Conservation (phyloP, 2,797 vertebrate species). For the Etheostoma nigrum region DNA sequence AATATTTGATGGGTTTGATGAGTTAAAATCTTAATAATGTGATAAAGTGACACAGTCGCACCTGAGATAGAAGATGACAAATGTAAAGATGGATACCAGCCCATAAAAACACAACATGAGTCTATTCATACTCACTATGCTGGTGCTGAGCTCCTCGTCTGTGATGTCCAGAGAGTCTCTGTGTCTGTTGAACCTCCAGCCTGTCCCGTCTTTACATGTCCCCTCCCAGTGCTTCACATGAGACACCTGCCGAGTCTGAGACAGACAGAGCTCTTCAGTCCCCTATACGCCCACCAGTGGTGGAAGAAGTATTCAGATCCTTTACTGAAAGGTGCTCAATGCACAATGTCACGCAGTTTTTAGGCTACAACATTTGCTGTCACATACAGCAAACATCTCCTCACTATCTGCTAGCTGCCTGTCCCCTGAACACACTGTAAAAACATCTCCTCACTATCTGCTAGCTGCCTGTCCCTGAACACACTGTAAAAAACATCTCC, state of each 20-base stretch:
- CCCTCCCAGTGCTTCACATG: constrained; percentile 86
- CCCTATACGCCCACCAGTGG: not conserved
- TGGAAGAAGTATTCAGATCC: too few species aligned
- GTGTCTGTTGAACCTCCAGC: constrained; percentile 81
- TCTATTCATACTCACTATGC: constrained; percentile 86
- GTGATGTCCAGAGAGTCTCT: constrained; percentile 88
- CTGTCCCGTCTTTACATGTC: constrained; percentile 78
- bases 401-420: too few species aligned
- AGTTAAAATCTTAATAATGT: not conserved
- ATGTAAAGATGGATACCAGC: not conserved
- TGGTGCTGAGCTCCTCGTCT: constrained; percentile 91
- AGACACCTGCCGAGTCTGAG: constrained; percentile 88
- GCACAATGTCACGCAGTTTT: too few species aligned
- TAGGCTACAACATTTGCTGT: too few species aligned
- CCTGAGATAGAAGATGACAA: not conserved
- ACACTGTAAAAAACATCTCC: too few species aligned
- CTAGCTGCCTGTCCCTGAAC: too few species aligned
- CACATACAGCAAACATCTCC: too few species aligned
- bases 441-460: too few species aligned
- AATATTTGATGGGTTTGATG: not conserved
- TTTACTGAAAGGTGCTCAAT: too few species aligned
- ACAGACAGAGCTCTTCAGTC: constrained; percentile 26
- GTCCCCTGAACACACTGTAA: too few species aligned
- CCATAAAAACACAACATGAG: not conserved
- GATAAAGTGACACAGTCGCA: not conserved